Evolutionary conservation across 2,888 invertebrate genomes (phyloP), one percentile per base, ranked within the genome.

Genomic region (Seladonia tumulorum): DNA sequence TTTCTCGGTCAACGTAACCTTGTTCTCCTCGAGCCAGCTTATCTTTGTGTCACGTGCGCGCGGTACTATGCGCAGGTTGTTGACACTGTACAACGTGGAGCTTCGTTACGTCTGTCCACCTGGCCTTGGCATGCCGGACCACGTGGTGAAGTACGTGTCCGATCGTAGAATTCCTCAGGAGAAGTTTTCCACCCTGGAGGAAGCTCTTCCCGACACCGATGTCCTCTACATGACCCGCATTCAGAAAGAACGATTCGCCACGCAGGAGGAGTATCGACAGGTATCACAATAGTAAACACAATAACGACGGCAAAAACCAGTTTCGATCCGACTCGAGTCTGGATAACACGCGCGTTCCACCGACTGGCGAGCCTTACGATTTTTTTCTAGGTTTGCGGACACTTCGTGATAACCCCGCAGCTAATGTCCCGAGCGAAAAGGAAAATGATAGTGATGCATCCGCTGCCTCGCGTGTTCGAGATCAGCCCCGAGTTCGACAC

Each of bases 161-260:
- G 96, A 97, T 0, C 98, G 97, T 92, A 98, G 98, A 63, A 97
- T 99, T 88, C 95, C 96, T 10, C 99, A 99, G 95, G 96, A 97
- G 93, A 96, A 97, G 76, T 97, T 96, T 91, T 95, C 95, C n/a
- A 96, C 96, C 29, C 96, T 99, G 87, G 98, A 99, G 94, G 97
- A 97, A 83, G 99, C 98, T 3, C 95, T 99, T 53, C 97, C 97
- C 0, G 98, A 98, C 86, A 99, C 99, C 0, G 99, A 99, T 95
- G 99, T 99, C 0, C 96, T 99, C 49, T 99, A 99, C 94, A 98
- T 99, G 98, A 99, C 99, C 0, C 97, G 99, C 90, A 99, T 99
- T 91, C 99, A 99, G 95, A 97, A 97, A 72, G 99, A 99, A 95
- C 96, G 99, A 91, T 99, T 99, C 95, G 95, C 96, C 12, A 97